Evolutionary conservation across 92 coral and sea anemone species (phyloP).

Genomic region (Galaxea fascicularis): DNA sequence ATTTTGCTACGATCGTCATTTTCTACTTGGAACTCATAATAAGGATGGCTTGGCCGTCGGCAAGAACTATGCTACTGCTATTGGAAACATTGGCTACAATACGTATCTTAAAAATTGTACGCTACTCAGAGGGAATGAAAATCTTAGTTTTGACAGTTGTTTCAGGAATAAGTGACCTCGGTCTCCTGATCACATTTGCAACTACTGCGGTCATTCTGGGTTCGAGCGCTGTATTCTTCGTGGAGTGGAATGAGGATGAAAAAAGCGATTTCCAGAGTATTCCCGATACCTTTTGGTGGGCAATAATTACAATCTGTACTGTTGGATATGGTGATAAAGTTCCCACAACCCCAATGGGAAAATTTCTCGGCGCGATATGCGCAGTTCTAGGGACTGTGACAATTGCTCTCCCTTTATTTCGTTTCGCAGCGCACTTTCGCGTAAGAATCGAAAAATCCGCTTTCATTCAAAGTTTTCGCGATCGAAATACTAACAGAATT

Average conservation of each 20-base stretch:
- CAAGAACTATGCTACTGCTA: slow-evolving; percentile 41
- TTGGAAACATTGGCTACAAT: slow-evolving; percentile 68
- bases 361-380: slow-evolving; percentile 76
- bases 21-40: slow-evolving; percentile 75
- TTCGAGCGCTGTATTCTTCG: slow-evolving; percentile 78
- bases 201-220: slow-evolving; percentile 70
- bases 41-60: slow-evolving; percentile 66
- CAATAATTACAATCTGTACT: slow-evolving; percentile 82
- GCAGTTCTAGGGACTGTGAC: slow-evolving; percentile 84
- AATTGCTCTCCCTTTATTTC: slow-evolving; percentile 84
- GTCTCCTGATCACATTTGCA: slow-evolving; percentile 72
- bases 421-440: slow-evolving; percentile 89
- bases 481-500: not conserved
- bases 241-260: slow-evolving; percentile 56
- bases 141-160: slow-evolving; percentile 72
- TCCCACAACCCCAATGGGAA: slow-evolving; percentile 71
- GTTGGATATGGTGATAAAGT: slow-evolving; percentile 91
- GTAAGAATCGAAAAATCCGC: slow-evolving; percentile 46
- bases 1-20: slow-evolving; percentile 72
- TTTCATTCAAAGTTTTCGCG: slow-evolving; percentile 1
- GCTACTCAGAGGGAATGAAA: slow-evolving; percentile 80
- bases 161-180: slow-evolving; percentile 74
- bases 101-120: slow-evolving; percentile 80
- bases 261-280: slow-evolving; percentile 73
- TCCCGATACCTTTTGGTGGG: slow-evolving; percentile 94